A percentile compares a stretch with the other conserved stretches of the same genome.
phyloP scores from a whole-genome alignment of 2,797 vertebrate genomes.

The Helarctos malayanus region DNA sequence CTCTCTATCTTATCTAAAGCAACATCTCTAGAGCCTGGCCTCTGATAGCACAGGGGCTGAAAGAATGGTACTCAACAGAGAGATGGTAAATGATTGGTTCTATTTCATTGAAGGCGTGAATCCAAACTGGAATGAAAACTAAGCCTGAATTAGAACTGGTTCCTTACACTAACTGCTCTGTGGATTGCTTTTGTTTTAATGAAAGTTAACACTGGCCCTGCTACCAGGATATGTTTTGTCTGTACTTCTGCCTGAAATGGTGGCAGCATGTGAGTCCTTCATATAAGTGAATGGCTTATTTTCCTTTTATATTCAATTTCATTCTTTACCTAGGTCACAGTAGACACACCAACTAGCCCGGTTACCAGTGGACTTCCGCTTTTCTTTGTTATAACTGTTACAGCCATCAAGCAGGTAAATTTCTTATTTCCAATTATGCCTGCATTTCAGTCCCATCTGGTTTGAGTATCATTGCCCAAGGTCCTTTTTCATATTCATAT shows the following conservation, averaged over 20 bases:
- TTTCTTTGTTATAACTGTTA: constrained; percentile 99
- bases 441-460: constrained; percentile 17
- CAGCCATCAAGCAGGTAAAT: constrained; percentile 98
- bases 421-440: constrained; percentile 18
- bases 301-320: constrained; percentile 18
- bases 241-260: constrained; percentile 46
- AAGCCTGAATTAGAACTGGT: constrained; percentile 27
- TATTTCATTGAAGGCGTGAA: constrained; percentile 22
- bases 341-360: constrained; percentile 99
- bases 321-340: constrained; percentile 93
- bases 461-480: constrained; percentile 58
- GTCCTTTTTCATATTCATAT: constrained; percentile 34
- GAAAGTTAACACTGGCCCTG: constrained; percentile 19
- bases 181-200: constrained; percentile 61
- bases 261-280: background rate
- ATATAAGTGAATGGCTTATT: constrained; percentile 20
- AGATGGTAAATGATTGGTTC: constrained; percentile 26
- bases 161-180: constrained; percentile 42
- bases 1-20: constrained; percentile 37
- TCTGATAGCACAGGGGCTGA: background rate
- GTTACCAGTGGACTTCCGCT: constrained; percentile 98
- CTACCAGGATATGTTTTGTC: background rate
- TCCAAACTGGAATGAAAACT: constrained; percentile 44
- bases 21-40: background rate
- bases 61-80: background rate